Conservation (phyloP, 2,888 invertebrate species). For the Machimus atricapillus region DNA sequence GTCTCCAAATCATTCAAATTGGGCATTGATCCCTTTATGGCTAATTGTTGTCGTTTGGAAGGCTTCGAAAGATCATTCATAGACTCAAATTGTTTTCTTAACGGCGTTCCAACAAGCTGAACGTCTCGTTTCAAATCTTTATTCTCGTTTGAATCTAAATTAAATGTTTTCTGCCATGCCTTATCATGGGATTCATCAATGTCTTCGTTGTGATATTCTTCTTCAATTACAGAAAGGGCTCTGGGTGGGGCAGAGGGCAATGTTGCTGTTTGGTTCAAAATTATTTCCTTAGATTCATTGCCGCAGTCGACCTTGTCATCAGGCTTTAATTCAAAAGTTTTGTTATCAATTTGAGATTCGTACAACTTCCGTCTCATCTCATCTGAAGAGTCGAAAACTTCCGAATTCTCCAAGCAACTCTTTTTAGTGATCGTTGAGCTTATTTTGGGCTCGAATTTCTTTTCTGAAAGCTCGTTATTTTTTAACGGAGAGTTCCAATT, state of each 20-base stretch:
- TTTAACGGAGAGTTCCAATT: neutral
- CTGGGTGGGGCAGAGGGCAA: constrained; percentile 51
- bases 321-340: constrained; percentile 55
- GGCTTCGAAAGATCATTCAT: constrained; percentile 59
- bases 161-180: constrained; percentile 42
- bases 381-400: neutral
- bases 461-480: neutral
- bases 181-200: neutral
- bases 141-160: neutral
- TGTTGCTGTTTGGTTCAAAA: constrained; percentile 52
- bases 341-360: constrained; percentile 51
- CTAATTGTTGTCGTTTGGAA: constrained; percentile 51
- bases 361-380: constrained; percentile 32
- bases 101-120: constrained; percentile 56
- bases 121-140: constrained; percentile 56
- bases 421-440: neutral
- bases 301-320: neutral
- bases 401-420: neutral
- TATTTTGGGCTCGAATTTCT: neutral
- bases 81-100: constrained; percentile 59
- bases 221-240: constrained; percentile 55
- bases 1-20: constrained; percentile 60
- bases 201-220: constrained; percentile 52
- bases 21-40: constrained; percentile 61
- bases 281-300: neutral